Evolutionary conservation across 2,797 vertebrate species (phyloP).

Genomic region (Rhincodon typus): DNA sequence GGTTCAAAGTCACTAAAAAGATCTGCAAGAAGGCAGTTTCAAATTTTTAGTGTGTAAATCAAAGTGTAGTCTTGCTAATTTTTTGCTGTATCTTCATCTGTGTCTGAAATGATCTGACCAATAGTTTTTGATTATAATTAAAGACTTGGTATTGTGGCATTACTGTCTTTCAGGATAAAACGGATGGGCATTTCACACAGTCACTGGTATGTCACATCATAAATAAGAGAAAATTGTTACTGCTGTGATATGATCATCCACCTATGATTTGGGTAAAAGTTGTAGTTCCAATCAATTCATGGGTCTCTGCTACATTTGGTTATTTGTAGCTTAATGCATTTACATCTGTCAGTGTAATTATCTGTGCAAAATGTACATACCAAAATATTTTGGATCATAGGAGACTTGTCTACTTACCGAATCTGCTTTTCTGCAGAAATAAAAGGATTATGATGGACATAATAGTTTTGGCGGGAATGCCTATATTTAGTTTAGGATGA

Average conservation of each 20-base stretch:
- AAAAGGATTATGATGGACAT: background rate
- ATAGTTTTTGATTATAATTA: background rate
- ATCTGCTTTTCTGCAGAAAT: background rate
- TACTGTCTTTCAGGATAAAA: background rate
- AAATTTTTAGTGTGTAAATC: background rate
- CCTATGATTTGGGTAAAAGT: background rate
- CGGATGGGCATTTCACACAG: background rate
- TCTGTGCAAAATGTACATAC: background rate
- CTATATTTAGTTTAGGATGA: background rate
- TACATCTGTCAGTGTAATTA: background rate
- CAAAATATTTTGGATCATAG: background rate
- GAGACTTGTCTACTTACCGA: background rate
- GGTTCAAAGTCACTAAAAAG: background rate
- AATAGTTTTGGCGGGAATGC: background rate
- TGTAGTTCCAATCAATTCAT: background rate
- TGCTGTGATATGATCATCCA: background rate
- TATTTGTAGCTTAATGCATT: background rate
- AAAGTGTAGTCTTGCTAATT: background rate
- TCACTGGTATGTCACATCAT: background rate
- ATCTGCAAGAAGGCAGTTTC: background rate
- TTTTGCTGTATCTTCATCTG: background rate
- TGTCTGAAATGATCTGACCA: background rate
- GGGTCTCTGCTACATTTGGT: background rate
- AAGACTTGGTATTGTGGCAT: background rate
- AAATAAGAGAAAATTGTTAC: background rate